Evolutionary conservation across 1,140 invertebrate genomes (phyloP).

Genomic region (Lordiphosa mommai): DNA sequence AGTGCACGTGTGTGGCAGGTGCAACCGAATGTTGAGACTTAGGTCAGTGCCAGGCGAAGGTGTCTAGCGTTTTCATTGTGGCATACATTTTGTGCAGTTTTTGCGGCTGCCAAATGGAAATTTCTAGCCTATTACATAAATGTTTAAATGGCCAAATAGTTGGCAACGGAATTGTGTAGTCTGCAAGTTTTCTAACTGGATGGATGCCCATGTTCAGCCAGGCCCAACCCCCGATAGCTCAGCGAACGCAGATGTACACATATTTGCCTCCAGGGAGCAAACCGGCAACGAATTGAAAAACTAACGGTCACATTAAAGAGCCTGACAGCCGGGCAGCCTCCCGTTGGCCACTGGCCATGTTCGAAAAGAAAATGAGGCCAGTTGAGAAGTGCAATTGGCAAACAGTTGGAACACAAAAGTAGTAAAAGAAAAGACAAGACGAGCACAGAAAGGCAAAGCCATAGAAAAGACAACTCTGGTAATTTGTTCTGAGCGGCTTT

Average conservation of each 20-base stretch:
- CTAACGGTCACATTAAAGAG: slow-evolving; percentile 37
- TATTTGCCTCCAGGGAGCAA: slow-evolving; percentile 53
- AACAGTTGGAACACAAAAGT: slow-evolving; percentile 39
- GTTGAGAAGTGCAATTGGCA: slow-evolving; percentile 73
- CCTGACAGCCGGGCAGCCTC: not conserved
- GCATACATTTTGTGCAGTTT: slow-evolving; percentile 48
- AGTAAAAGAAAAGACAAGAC: slow-evolving; percentile 20
- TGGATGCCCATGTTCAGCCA: slow-evolving; percentile 6
- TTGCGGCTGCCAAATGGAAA: slow-evolving; percentile 64
- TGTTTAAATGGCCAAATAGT: slow-evolving; percentile 67
- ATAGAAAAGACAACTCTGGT: slow-evolving; percentile 70
- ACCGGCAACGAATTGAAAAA: not conserved
- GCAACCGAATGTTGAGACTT: slow-evolving; percentile 3
- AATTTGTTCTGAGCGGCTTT: slow-evolving; percentile 76
- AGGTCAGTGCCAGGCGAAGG: not conserved
- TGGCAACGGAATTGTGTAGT: slow-evolving; percentile 49
- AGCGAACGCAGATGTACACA: slow-evolving; percentile 69
- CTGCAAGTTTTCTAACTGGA: slow-evolving; percentile 16
- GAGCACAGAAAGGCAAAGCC: slow-evolving; percentile 46
- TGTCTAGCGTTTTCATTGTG: slow-evolving; percentile 27
- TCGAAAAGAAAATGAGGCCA: slow-evolving; percentile 49
- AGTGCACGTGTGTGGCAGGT: slow-evolving; percentile 45
- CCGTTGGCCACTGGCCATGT: slow-evolving; percentile 33
- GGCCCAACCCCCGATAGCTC: slow-evolving; percentile 32
- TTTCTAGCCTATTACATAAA: slow-evolving; percentile 73